A percentile compares a stretch with the other conserved stretches of the same genome.
phyloP scores from a whole-genome alignment of 1,140 invertebrate species.

The Metopolophium dirhodum region DNA sequence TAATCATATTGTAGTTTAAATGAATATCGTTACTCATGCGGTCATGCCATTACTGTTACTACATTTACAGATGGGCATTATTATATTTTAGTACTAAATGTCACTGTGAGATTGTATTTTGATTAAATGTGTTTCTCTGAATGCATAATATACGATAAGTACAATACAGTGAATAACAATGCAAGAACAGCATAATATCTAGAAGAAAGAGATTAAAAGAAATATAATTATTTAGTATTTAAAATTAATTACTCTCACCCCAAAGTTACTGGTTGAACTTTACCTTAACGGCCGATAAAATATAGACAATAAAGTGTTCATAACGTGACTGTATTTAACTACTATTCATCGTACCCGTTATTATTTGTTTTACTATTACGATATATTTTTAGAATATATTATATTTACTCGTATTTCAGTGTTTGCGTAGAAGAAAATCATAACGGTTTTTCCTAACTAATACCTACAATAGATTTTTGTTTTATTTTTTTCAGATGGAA shows the following conservation, averaged over 20 bases:
- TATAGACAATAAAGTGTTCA: neutral
- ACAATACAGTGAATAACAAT: neutral
- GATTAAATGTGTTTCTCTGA: neutral
- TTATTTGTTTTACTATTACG: neutral
- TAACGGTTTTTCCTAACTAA: neutral
- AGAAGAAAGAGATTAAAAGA: too few species aligned
- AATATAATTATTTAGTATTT: neutral
- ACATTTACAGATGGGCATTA: neutral
- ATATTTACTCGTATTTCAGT: neutral
- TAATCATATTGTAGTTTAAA: neutral
- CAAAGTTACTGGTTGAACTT: neutral
- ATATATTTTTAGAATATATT: neutral
- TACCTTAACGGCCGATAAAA: neutral
- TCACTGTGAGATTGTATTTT: neutral
- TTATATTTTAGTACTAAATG: neutral
- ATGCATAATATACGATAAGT: neutral
- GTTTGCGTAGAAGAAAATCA: neutral
- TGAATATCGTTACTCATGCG: neutral
- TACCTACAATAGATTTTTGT: neutral
- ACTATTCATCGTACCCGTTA: neutral
- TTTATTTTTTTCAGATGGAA: conserved; percentile 72
- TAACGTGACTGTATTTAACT: neutral
- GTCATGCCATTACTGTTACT: neutral
- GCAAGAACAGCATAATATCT: neutral
- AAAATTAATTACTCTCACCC: neutral